Conservation (phyloP, 2,888 invertebrate genomes). For the Bhutanitis thaidina region DNA sequence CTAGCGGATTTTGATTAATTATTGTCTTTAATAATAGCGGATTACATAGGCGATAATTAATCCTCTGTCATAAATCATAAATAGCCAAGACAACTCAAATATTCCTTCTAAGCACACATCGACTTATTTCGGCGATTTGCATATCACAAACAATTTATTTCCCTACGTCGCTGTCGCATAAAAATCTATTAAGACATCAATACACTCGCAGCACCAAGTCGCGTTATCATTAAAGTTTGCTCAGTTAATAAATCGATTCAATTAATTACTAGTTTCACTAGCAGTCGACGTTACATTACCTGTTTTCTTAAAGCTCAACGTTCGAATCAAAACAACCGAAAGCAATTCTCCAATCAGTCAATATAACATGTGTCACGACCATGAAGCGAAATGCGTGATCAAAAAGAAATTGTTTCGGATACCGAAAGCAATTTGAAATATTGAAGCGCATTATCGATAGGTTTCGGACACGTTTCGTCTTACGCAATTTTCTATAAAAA, state of each 20-base stretch:
- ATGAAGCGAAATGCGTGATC: not conserved
- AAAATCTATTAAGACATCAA: conserved; percentile 8
- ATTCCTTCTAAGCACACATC: not conserved
- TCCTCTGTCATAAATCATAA: not conserved
- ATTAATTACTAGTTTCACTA: conserved; percentile 17
- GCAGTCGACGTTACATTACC: conserved; percentile 1
- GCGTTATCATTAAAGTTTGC: conserved; percentile 6
- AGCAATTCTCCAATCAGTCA: not conserved
- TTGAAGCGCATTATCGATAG: no score
- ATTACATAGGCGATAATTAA: no score
- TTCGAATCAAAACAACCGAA: conserved; percentile 6
- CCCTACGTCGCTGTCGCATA: not conserved
- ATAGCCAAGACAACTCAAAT: not conserved
- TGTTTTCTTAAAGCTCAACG: conserved; percentile 3
- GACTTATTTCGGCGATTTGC: not conserved
- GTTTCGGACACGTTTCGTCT: no score
- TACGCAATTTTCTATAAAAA: no score
- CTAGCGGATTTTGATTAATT: no score
- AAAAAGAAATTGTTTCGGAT: conserved; percentile 4
- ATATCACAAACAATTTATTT: conserved; percentile 6
- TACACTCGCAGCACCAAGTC: not conserved
- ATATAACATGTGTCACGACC: conserved; percentile 4
- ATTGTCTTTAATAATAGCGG: no score
- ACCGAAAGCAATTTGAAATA: not conserved
- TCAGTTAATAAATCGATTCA: conserved; percentile 15